Evolutionary conservation across 2,888 invertebrate genomes (phyloP).

Genomic region (Heliconius ethilla): DNA sequence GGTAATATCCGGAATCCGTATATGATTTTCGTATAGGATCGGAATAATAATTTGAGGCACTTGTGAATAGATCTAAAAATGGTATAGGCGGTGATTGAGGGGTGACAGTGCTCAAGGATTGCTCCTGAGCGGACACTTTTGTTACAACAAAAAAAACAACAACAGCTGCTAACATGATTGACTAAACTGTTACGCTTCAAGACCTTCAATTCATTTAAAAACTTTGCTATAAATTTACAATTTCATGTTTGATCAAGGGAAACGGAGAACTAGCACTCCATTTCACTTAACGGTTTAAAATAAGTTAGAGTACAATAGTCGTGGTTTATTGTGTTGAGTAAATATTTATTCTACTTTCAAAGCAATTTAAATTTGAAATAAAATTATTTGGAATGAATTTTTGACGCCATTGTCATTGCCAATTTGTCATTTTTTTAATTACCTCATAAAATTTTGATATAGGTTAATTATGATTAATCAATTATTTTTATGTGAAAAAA

Average conservation of each 20-base stretch:
- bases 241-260: slow-evolving; percentile 66
- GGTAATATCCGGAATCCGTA: slow-evolving; percentile 58
- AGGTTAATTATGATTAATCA: not conserved
- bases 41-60: slow-evolving; percentile 67
- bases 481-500: not conserved
- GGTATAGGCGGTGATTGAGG: slow-evolving; percentile 60
- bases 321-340: slow-evolving; percentile 50
- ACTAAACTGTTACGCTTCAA: slow-evolving; percentile 72
- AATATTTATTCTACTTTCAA: not conserved
- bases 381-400: not conserved
- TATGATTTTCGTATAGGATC: slow-evolving; percentile 70
- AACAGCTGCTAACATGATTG: slow-evolving; percentile 67
- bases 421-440: too few species aligned
- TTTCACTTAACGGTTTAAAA: slow-evolving; percentile 63
- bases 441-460: too few species aligned
- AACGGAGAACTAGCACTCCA: slow-evolving; percentile 63
- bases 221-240: slow-evolving; percentile 74
- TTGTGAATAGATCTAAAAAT: slow-evolving; percentile 70
- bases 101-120: slow-evolving; percentile 61
- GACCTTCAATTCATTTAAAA: slow-evolving; percentile 66
- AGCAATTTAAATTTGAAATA: not conserved
- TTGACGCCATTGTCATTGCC: not conserved
- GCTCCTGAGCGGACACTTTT: slow-evolving; percentile 63
- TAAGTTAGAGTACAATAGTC: slow-evolving; percentile 53
- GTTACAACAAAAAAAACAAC: slow-evolving; percentile 64